Evolutionary conservation across 64 coral and sea anemone species (phyloP), one percentile per base, ranked within the genome.

Genomic region (Actinia equina): DNA sequence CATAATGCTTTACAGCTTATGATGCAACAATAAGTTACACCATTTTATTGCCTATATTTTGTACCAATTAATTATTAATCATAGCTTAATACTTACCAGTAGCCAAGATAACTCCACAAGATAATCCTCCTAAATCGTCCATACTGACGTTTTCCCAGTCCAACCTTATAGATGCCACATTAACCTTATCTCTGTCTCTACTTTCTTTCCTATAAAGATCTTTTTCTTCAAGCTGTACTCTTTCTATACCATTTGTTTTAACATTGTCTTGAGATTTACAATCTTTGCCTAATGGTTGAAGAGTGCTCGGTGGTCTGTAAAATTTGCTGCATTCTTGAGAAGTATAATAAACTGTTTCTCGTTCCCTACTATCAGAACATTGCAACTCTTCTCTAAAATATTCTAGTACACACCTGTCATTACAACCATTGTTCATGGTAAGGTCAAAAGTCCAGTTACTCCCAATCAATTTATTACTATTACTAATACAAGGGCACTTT

Each of bases 71-170:
- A 49, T 49, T 49, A 49, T 49, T 49, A 6, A 49, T 49, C 7
- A 8, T 49, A 49, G 4, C 46, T 49, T 8, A 49, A 16, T 79
- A 43, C n/a, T 42, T 87, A 92, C 90, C 90, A 71, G 90, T 76
- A 86, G 90, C 90, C 15, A 92, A 7, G 6, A 92, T 87, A 19
- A 92, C 25, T 5, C 79, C 90, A 71, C 53, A 27, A 3, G 58
- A 37, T 43, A 87, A 71, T 82, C 19, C 82, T 80, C 57, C 16
- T 4, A 87, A 82, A 18, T 92, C 84, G 20, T 65, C 52, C 25
- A 13, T 57, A 19, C 42, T 57, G 20, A 78, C 51, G 55, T 19
- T 82, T 64, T 54, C 61, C 90, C 90, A 92, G 17, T 92, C 90
- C 58, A 92, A 69, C 30, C 87, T 79, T 22, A 77, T 49, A 83